Evolutionary conservation across 2,888 invertebrate genomes (phyloP).

Genomic region (Athrips mouffetella): DNA sequence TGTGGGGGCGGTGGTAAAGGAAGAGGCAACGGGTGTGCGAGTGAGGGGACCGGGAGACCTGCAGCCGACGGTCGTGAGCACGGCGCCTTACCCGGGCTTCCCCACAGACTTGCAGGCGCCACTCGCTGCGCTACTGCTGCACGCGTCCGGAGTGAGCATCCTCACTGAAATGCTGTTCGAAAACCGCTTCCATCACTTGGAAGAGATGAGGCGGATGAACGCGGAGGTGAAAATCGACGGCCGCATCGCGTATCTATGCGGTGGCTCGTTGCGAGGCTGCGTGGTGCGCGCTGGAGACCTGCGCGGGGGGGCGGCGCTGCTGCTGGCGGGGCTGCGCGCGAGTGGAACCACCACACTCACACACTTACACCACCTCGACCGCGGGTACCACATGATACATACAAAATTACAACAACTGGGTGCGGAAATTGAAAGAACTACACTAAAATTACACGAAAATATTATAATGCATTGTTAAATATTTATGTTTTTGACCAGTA

Average conservation of each 20-base stretch:
- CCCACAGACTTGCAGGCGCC: conserved; percentile 6
- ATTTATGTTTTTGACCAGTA: too few species aligned
- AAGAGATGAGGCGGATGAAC: conserved; percentile 9
- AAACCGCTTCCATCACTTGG: conserved; percentile 21
- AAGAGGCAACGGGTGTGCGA: background rate
- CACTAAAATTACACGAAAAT: background rate
- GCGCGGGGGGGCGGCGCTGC: conserved; percentile 14
- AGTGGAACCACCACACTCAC: conserved; percentile 4
- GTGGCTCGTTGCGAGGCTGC: background rate
- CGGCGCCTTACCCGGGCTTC: conserved; percentile 5
- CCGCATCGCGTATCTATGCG: background rate
- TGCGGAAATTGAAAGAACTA: background rate
- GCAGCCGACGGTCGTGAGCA: background rate
- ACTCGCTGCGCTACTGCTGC: background rate
- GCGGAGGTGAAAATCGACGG: background rate
- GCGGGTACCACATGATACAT: conserved; percentile 12
- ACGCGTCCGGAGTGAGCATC: background rate
- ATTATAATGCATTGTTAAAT: too few species aligned
- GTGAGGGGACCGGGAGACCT: background rate
- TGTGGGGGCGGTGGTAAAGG: background rate
- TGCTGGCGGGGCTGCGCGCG: conserved; percentile 16
- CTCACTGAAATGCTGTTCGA: conserved; percentile 20
- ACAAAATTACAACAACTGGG: conserved; percentile 5
- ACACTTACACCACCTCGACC: conserved; percentile 8
- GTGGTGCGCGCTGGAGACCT: conserved; percentile 18